Base-by-base conservation (phyloP, 2,888 invertebrate species). In the Ommatoiulus sabulosus region DNA sequence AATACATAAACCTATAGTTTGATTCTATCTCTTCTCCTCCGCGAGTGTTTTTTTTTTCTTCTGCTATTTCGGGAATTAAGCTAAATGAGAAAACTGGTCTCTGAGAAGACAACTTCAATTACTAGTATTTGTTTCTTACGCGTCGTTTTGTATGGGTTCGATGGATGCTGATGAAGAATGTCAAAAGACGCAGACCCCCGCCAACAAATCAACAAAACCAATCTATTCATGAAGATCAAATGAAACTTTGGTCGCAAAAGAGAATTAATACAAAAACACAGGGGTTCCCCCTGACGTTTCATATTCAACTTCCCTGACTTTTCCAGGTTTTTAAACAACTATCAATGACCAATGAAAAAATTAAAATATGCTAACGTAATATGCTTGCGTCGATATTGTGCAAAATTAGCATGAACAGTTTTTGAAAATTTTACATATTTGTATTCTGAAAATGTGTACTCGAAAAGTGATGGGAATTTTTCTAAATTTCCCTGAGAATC, bases 41-140 rank as follows among this genome's bases (percentile, higher is more conserved):
- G n/a, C n/a, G n/a, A n/a, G n/a, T n/a, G n/a, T n/a, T n/a, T n/a
- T n/a, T n/a, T n/a, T 15, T 52, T 52, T 52, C 3, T 52, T 52
- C 52, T 3, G 52, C 15, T 52, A 52, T 52, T 52, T 52, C 15
- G 52, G 52, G 52, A 52, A 52, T 52, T 52, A 52, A 52, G 52
- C 52, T 52, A 52, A 52, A 52, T 52, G 52, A 52, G 52, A 52
- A 52, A 52, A 52, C 52, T 52, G 52, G 52, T 52, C 52, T 52
- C 52, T 7, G 52, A 52, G 52, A 52, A 52, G 52, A 52, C 52
- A 52, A 52, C 52, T 52, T 52, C 52, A 52, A 52, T 52, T 52
- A 52, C 52, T 52, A 52, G 10, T 52, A 52, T 52, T 52, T 52
- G 52, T 52, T 52, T 52, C 52, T 15, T 52, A 12, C 52, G 15